Base-by-base conservation (phyloP, 1,140 invertebrate species). In the Sminthurinus signatus region DNA sequence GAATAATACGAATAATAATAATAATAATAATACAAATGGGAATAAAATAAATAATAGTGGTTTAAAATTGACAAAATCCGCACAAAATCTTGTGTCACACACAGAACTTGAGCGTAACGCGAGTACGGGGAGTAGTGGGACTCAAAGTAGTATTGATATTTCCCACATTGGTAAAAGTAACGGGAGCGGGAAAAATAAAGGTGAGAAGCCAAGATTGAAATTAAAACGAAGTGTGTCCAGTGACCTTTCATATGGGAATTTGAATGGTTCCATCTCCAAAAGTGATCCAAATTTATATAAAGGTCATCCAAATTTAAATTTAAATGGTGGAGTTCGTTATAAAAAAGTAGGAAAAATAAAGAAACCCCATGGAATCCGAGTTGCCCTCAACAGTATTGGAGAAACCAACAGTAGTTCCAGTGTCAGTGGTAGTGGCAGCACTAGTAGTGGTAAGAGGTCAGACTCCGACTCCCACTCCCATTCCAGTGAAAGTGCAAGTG, bases 291-390 rank as follows among this genome's bases (percentile, higher is more conserved):
- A 52, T 62, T 32, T 39, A 28, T 62, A 32, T 46, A 43, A 48
- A 4, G 19, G 55, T 15, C 5, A 36, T 36, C 21, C 39, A n/a
- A 21, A 10, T 23, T 42, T 14, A 4, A 57, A 17, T 31, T 3
- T 27, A 3, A 17, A 14, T 5, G 10, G 29, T 15, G 44, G n/a
- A 29, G 2, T 10, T 31, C 43, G 48, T 4, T 29, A 51, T 17
- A 56, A 56, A 44, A 55, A 62, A 23, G 61, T 54, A 27, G 51
- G 28, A 2, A 62, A 48, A 43, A 62, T 62, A 2, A 62, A 62
- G 27, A 62, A 62, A 44, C 52, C 48, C 5, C 51, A 43, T 23
- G 46, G 61, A n/a, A 27, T 14, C 10, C n/a, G 48, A 25, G 61
- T 43, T 8, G 60, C 46, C 19, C 27, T 62, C 2, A 55, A 54